A percentile compares a stretch with the other conserved stretches of the same genome.
phyloP scores from a whole-genome alignment of 2,113 vertebrate species.

The Maccullochella peelii region DNA sequence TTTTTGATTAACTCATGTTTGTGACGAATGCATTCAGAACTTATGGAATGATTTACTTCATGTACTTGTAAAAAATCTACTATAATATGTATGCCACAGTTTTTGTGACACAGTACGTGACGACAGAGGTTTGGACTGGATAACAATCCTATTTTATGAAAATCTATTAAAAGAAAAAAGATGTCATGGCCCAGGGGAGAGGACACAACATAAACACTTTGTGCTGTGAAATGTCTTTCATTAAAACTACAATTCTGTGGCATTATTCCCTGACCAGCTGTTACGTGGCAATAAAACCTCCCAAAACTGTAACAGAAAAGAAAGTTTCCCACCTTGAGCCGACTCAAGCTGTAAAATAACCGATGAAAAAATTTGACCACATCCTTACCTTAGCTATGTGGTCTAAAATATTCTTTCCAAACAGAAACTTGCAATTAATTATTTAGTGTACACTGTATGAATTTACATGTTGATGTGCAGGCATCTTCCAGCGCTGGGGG shows the following conservation, averaged over 20 bases:
- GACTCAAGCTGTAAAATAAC: slow-evolving; percentile 10
- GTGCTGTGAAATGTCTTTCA: not conserved
- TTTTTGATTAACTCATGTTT: slow-evolving; percentile 18
- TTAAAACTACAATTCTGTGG: slow-evolving; percentile 20
- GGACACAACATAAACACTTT: not conserved
- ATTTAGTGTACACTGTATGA: not conserved
- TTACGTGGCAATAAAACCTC: not conserved
- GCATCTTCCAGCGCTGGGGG: slow-evolving; percentile 93
- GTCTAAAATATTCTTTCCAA: not conserved
- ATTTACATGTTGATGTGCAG: slow-evolving; percentile 74
- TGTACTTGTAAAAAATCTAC: not conserved
- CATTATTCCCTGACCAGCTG: not conserved
- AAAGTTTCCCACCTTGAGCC: slow-evolving; percentile 1
- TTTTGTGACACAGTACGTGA: not conserved
- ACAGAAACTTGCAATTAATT: not conserved
- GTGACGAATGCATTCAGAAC: not conserved
- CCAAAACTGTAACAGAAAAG: not conserved
- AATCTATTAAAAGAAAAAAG: slow-evolving; percentile 2
- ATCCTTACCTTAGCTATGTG: not conserved
- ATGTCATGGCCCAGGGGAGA: not conserved
- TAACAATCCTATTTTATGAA: not conserved
- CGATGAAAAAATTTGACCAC: slow-evolving; percentile 2
- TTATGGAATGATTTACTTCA: not conserved
- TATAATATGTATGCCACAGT: not conserved
- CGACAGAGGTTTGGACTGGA: not conserved